A percentile compares a stretch with the other conserved stretches of the same genome.
Evolutionary conservation across 2,797 vertebrate genomes (phyloP).

Genomic region (Zenarchopterus dispar): DNA sequence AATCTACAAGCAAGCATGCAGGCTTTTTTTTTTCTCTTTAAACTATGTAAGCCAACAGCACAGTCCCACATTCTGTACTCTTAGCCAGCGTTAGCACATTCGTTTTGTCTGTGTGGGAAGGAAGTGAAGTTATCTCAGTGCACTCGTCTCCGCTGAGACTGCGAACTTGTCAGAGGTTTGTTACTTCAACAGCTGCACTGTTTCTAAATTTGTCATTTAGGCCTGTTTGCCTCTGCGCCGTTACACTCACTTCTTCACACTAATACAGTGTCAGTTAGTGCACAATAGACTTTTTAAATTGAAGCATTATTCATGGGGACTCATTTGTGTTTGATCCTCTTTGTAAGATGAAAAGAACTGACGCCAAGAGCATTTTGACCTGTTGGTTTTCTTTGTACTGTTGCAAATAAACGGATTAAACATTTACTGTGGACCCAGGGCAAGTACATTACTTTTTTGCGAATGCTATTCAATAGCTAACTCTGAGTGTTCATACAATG

Average conservation of each 20-base stretch:
- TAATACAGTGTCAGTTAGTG: slow-evolving; percentile 8
- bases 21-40: slow-evolving; percentile 30
- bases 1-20: slow-evolving; percentile 12
- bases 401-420: too few species aligned
- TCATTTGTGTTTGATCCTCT: slow-evolving; percentile 27
- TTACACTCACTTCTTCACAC: too few species aligned
- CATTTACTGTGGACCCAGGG: too few species aligned
- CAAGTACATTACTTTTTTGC: slow-evolving; percentile 12
- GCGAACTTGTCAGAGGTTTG: slow-evolving; percentile 29
- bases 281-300: slow-evolving; percentile 37
- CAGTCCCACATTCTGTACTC: slow-evolving; percentile 55
- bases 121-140: slow-evolving; percentile 61
- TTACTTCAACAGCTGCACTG: slow-evolving; percentile 18
- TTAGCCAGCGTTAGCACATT: slow-evolving; percentile 44
- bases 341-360: slow-evolving; percentile 3
- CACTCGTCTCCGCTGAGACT: slow-evolving; percentile 36
- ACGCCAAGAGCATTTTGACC: too few species aligned
- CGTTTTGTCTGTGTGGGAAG: slow-evolving; percentile 57
- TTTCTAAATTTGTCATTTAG: slow-evolving; percentile 39
- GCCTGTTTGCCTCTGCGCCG: slow-evolving; percentile 18
- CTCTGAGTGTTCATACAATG: background rate
- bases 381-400: too few species aligned
- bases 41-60: slow-evolving; percentile 7
- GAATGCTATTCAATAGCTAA: slow-evolving; percentile 17
- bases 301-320: slow-evolving; percentile 28